Conservation (phyloP, 2,113 vertebrate species). For the Oenanthe melanoleuca region DNA sequence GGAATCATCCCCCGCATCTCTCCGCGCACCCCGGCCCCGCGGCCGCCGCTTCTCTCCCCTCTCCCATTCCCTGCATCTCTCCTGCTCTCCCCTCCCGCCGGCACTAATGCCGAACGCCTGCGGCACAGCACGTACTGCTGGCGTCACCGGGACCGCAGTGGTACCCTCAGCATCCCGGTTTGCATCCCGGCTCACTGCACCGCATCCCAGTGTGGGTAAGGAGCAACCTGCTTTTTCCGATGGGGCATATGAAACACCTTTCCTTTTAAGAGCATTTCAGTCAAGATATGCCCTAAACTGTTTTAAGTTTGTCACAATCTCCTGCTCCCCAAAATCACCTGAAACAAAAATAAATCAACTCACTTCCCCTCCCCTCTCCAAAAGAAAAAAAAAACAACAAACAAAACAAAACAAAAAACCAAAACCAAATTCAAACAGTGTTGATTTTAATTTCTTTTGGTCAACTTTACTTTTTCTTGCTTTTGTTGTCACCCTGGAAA, state of each 20-base stretch:
- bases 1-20: background rate
- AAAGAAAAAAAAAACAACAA: background rate
- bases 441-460: background rate
- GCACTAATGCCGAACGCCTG: background rate
- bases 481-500: background rate
- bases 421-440: background rate
- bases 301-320: background rate
- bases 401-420: background rate
- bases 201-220: background rate
- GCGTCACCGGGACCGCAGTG: background rate
- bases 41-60: no score
- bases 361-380: rapidly evolving
- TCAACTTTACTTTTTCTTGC: background rate
- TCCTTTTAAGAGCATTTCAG: background rate
- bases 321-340: background rate
- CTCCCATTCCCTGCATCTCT: background rate
- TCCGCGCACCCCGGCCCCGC: no score
- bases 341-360: background rate
- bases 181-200: background rate
- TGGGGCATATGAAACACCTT: rapidly evolving
- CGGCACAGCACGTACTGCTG: background rate
- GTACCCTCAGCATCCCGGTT: background rate
- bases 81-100: background rate
- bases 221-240: background rate
- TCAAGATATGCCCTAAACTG: background rate